phyloP scores from a whole-genome alignment of 53 echinoderm and acorn worm species.

The Holothuria scabra region DNA sequence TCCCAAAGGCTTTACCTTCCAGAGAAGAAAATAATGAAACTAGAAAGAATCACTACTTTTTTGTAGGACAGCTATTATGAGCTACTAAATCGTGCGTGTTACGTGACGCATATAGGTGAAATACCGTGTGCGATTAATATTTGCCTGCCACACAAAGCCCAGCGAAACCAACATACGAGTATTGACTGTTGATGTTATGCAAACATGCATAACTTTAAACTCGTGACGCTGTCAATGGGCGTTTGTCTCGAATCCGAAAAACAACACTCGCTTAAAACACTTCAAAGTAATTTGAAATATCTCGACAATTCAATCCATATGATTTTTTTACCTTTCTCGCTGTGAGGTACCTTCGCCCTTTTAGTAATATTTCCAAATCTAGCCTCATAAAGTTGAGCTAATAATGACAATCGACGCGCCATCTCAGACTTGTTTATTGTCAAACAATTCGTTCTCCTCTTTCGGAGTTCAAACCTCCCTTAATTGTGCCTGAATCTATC shows the following conservation, averaged over 20 bases:
- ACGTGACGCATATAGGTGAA: constrained; percentile 2
- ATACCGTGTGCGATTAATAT: background rate
- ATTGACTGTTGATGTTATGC: constrained; percentile 34
- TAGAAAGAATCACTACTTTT: too few relatives aligned
- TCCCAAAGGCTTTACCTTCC: too few relatives aligned
- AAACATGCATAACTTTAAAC: constrained; percentile 38
- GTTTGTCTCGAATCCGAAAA: constrained; percentile 21
- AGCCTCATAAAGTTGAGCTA: constrained; percentile 8
- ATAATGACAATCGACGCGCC: constrained; percentile 28
- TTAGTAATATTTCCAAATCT: background rate
- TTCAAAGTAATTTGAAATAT: constrained; percentile 28
- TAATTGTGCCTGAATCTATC: constrained; percentile 33
- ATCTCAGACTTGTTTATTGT: constrained; percentile 35
- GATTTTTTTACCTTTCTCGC: background rate
- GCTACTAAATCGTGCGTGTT: background rate
- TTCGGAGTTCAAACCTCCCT: constrained; percentile 30
- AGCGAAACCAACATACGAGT: background rate
- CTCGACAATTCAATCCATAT: constrained; percentile 28
- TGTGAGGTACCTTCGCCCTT: too few relatives aligned
- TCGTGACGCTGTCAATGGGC: constrained; percentile 2
- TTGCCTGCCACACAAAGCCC: constrained; percentile 2
- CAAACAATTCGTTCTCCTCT: constrained; percentile 27
- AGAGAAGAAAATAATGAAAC: too few relatives aligned
- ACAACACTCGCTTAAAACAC: constrained; percentile 41
- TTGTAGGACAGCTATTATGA: too few relatives aligned